These are phyloP conservation scores for Ictidomys tridecemlineatus DNA, from an alignment of 2,113 vertebrate species.

Conservation along the genomic window DNA sequence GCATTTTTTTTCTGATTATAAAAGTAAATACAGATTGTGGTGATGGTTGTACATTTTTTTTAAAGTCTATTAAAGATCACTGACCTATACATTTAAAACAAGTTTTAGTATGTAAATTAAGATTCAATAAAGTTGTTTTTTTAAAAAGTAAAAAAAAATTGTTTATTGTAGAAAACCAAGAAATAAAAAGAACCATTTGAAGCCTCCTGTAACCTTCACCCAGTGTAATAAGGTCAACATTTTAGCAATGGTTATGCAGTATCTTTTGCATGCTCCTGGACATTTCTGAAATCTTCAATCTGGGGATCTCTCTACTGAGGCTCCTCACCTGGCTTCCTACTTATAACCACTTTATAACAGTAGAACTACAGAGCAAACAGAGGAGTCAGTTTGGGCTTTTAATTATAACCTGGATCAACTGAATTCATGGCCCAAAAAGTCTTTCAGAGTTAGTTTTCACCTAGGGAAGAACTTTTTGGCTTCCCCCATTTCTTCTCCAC, in stretches of 20 bases:
- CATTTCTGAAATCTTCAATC: not conserved
- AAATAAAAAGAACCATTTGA: not conserved
- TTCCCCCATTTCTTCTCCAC: not conserved
- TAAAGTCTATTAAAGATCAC: not conserved
- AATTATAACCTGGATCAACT: not conserved
- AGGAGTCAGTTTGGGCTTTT: not conserved
- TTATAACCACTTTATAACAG: not conserved
- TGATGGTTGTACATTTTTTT: not conserved
- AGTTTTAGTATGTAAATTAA: not conserved
- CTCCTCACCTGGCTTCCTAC: not conserved
- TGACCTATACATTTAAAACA: not conserved
- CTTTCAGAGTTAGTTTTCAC: not conserved
- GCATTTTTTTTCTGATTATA: not conserved
- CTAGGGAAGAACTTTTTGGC: no score
- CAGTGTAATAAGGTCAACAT: not conserved
- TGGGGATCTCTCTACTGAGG: not conserved
- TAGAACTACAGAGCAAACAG: not conserved
- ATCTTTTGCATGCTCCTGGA: not conserved
- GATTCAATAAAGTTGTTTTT: slow-evolving; percentile 4
- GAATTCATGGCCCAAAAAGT: not conserved
- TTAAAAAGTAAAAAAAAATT: not conserved
- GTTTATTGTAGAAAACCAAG: not conserved
- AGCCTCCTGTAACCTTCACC: not conserved
- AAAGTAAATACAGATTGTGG: slow-evolving; percentile 23
- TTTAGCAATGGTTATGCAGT: not conserved